phyloP scores from a whole-genome alignment of 2,797 vertebrate genomes.

The Holocentrus rufus region DNA sequence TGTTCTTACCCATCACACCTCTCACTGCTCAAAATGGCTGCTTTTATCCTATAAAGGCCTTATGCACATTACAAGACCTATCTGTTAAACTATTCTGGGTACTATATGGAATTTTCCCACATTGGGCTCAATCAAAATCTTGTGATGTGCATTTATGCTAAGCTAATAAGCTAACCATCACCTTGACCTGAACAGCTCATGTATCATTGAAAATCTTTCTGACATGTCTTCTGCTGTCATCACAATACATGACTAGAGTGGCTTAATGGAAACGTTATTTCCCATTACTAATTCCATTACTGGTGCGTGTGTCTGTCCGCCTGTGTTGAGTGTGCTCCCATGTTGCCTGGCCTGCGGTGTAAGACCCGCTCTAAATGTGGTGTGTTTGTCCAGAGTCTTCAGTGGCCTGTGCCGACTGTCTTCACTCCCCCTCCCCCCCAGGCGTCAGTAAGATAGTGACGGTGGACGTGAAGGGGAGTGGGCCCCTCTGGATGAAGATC shows the following conservation, averaged over 20 bases:
- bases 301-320: constrained; percentile 31
- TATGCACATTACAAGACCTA: constrained; percentile 39
- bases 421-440: constrained; percentile 83
- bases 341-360: constrained; percentile 56
- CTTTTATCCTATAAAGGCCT: constrained; percentile 31
- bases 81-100: not conserved
- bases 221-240: constrained; percentile 18
- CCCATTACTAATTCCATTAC: constrained; percentile 55
- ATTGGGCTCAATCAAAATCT: constrained; percentile 8
- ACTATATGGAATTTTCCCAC: not conserved
- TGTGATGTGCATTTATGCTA: constrained; percentile 50
- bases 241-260: constrained; percentile 17
- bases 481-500: constrained; percentile 94
- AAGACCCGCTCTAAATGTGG: constrained; percentile 77
- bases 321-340: constrained; percentile 44
- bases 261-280: constrained; percentile 23
- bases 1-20: not conserved
- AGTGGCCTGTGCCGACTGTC: constrained; percentile 84
- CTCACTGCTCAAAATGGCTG: constrained; percentile 47
- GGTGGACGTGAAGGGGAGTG: constrained; percentile 93
- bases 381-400: constrained; percentile 81
- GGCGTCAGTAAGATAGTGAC: constrained; percentile 98
- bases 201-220: constrained; percentile 19
- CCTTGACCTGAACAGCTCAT: constrained; percentile 35
- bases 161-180: constrained; percentile 48